These are phyloP conservation scores for Stictocephala bisonia DNA, from an alignment of 2,888 invertebrate genomes.

Conservation along the genomic window DNA sequence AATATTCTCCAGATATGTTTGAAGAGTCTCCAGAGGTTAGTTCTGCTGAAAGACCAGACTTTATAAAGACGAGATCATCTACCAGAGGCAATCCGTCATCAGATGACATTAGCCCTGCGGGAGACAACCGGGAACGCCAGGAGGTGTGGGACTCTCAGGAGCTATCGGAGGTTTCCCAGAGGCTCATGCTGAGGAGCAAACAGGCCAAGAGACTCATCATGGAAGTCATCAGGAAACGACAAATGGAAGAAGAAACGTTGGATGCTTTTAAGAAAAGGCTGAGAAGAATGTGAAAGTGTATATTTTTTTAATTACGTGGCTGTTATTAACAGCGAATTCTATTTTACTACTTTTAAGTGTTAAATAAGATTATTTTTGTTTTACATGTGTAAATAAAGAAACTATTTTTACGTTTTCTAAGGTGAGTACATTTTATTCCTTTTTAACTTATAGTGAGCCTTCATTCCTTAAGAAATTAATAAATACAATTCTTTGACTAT, in stretches of 20 bases:
- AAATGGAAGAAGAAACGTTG: slow-evolving; percentile 15
- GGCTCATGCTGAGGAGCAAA: slow-evolving; percentile 2
- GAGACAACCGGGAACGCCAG: slow-evolving; percentile 4
- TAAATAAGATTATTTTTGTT: no score
- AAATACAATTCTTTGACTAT: no score
- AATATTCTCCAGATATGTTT: slow-evolving; percentile 12
- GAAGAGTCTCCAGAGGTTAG: not conserved
- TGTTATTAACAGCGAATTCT: no score
- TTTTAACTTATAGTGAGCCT: no score
- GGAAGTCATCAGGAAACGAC: slow-evolving; percentile 24
- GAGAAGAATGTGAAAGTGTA: slow-evolving; percentile 5
- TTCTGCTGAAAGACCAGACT: not conserved
- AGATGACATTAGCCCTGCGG: not conserved
- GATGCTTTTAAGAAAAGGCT: slow-evolving; percentile 20
- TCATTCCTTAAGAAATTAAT: no score
- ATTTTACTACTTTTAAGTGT: no score
- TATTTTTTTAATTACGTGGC: not conserved
- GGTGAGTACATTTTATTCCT: no score
- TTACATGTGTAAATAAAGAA: no score
- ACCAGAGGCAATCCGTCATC: not conserved
- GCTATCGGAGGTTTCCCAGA: not conserved
- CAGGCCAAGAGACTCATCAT: slow-evolving; percentile 24
- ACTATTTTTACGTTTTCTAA: no score
- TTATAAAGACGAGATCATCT: not conserved
- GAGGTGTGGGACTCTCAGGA: slow-evolving; percentile 2